phyloP scores from a whole-genome alignment of 2,797 vertebrate species.

The Anas acuta region DNA sequence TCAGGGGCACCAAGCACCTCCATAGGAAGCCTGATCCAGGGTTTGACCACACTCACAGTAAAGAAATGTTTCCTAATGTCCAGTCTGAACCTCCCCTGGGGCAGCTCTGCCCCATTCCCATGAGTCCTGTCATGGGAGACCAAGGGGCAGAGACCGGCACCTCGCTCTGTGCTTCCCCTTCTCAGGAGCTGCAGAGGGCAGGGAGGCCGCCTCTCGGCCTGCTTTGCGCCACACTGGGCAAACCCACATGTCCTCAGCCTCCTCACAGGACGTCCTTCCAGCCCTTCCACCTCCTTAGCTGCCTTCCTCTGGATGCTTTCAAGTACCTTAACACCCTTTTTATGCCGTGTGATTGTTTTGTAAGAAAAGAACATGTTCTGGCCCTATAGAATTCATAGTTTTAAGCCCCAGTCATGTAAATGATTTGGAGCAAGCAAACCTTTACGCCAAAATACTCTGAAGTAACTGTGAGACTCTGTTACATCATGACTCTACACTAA shows the following conservation, averaged over 20 bases:
- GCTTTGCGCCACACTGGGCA: too few species aligned
- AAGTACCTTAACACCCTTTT: too few species aligned
- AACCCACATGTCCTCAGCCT: too few species aligned
- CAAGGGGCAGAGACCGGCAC: background rate
- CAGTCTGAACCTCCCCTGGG: background rate
- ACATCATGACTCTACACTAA: background rate
- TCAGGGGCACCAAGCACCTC: background rate
- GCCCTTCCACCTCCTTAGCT: too few species aligned
- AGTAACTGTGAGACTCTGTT: background rate
- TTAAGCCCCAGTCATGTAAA: background rate
- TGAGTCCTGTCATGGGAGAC: background rate
- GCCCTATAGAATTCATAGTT: background rate
- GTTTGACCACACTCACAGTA: background rate
- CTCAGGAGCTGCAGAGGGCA: too few species aligned
- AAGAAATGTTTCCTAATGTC: background rate
- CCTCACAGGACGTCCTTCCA: too few species aligned
- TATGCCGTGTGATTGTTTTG: background rate
- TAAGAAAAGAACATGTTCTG: background rate
- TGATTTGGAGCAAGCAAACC: background rate
- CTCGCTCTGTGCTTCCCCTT: background rate
- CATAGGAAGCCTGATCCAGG: background rate
- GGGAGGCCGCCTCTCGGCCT: too few species aligned
- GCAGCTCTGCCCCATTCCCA: background rate
- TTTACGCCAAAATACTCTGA: background rate
- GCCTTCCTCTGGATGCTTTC: too few species aligned